Conservation (phyloP, 2,888 invertebrate genomes). For the Drosophila parthenogenetica region DNA sequence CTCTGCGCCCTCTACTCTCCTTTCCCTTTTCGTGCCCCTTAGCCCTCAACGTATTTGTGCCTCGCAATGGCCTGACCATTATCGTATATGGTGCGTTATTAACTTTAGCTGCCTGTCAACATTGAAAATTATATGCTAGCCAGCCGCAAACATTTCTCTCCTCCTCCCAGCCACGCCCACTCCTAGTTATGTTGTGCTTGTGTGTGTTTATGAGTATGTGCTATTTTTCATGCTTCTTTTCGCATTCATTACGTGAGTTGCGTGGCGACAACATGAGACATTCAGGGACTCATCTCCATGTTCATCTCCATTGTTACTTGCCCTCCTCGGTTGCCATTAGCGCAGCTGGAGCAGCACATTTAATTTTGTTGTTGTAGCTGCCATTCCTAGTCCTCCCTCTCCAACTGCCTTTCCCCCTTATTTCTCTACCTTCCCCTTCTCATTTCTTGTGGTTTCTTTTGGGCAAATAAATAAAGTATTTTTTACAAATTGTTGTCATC, state of each 20-base stretch:
- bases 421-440: conserved; percentile 3
- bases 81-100: conserved; percentile 77
- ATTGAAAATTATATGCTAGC: conserved; percentile 76
- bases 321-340: conserved; percentile 55
- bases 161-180: conserved; percentile 14
- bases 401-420: conserved; percentile 1
- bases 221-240: conserved; percentile 67
- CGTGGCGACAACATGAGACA: conserved; percentile 58
- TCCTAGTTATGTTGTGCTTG: not conserved
- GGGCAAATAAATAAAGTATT: conserved; percentile 76
- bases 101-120: conserved; percentile 78
- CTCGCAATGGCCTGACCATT: conserved; percentile 57
- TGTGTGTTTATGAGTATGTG: conserved; percentile 31
- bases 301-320: not conserved
- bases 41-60: conserved; percentile 44
- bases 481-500: conserved; percentile 81
- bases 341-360: conserved; percentile 65
- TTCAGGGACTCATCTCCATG: conserved; percentile 13
- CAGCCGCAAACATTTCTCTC: conserved; percentile 40
- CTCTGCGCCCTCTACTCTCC: not conserved
- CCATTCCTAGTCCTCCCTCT: conserved; percentile 2
- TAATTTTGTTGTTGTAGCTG: conserved; percentile 59
- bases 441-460: conserved; percentile 29
- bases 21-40: not conserved
- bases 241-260: conserved; percentile 79